Conservation (phyloP, 2,797 vertebrate genomes). For the Poecile montanus region DNA sequence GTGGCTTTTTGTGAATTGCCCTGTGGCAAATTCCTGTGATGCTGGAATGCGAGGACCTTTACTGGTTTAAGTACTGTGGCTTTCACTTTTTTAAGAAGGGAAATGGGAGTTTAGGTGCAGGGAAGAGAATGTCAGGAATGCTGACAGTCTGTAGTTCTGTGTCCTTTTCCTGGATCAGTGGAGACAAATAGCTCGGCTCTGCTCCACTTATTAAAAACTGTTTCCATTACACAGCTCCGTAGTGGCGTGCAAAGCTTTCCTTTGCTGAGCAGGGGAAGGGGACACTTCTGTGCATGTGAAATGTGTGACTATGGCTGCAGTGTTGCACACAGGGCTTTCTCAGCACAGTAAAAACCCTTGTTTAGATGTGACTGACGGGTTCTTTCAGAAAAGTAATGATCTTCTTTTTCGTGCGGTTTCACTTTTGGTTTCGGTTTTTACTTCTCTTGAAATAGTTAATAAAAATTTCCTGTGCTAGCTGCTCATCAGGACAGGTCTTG, state of each 20-base stretch:
- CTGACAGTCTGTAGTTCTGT: conserved; percentile 17
- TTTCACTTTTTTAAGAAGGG: not conserved
- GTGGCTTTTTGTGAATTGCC: conserved; percentile 6
- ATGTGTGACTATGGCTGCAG: not conserved
- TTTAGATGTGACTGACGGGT: accelerated
- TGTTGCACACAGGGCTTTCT: not conserved
- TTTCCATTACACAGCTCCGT: not conserved
- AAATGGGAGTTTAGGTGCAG: conserved; percentile 18
- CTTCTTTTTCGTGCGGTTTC: not conserved
- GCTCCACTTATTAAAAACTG: not conserved
- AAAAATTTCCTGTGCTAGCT: not conserved
- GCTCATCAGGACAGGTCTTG: not conserved
- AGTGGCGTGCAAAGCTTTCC: not conserved
- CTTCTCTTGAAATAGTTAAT: not conserved
- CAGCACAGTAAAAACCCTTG: not conserved
- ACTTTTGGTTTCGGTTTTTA: conserved; percentile 36
- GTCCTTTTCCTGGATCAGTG: conserved; percentile 29
- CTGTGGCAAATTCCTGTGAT: conserved; percentile 31
- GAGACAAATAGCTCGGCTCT: not conserved
- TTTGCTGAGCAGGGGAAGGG: not conserved
- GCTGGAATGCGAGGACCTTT: not conserved
- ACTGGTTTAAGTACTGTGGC: not conserved
- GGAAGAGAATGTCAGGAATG: conserved; percentile 71
- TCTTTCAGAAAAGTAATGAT: not conserved
- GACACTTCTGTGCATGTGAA: not conserved